Evolutionary conservation across 2,888 invertebrate genomes (phyloP), one percentile per base, ranked within the genome.

Genomic region (Harmothoe impar): DNA sequence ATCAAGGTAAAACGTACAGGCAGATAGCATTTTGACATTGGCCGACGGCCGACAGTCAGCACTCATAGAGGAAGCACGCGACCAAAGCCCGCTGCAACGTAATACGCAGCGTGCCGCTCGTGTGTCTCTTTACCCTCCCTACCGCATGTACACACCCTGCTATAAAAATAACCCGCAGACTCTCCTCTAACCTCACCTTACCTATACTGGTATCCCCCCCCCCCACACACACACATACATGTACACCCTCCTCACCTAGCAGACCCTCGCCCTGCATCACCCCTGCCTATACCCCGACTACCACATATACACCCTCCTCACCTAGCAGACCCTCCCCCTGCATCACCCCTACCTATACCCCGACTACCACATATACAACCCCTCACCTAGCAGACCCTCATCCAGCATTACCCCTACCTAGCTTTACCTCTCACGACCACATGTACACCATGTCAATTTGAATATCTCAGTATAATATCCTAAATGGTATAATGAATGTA

Each of bases 21-120:
- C 72, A 72, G 72, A 72, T 72, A 72, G 72, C 72, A 72, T 72
- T 72, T 31, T 72, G 72, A 72, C 72, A 72, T 72, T 72, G 72
- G 29, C 72, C 15, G 72, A 72, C 72, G 29, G 72, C 29, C 29
- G 62, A 62, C 43, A 43, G 43, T 43, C 43, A 43, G 43, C 10
- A 43, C 43, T 43, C 43, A 62, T 1, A n/a, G 62, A n/a, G 62
- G 62, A 62, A 62, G 20, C 62, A 62, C 62, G 62, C 62, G n/a
- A 62, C 20, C 62, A 3, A 3, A 3, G 62, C 62, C 62, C 62
- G 15, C 62, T 15, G n/a, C 62, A 62, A 62, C 20, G 62, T 62
- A n/a, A 62, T 62, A 62, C n/a, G 20, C 20, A n/a, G n/a, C 1
- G 62, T 62, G 7, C 62, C 62, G 20, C n/a, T 20, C 62, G 1